Conservation (phyloP, 2,888 invertebrate species). For the Macropis europaea region DNA sequence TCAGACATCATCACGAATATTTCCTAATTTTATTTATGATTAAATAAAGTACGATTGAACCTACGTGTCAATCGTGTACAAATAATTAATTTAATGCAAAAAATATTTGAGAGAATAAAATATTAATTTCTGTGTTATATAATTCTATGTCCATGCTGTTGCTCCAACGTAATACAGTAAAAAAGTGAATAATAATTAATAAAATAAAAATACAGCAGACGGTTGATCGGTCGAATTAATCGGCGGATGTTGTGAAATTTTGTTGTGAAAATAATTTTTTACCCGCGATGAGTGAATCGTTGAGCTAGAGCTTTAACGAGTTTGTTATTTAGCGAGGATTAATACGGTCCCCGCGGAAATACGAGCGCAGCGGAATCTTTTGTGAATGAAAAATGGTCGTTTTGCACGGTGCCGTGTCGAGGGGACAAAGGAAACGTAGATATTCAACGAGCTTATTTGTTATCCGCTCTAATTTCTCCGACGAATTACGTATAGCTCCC, state of each 20-base stretch:
- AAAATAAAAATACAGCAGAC: no score
- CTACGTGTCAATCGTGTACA: no score
- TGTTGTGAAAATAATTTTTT: background rate
- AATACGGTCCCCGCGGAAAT: slow-evolving; percentile 17
- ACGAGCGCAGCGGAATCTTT: slow-evolving; percentile 2
- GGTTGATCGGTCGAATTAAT: background rate
- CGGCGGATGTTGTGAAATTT: background rate
- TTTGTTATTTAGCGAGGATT: slow-evolving; percentile 19
- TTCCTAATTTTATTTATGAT: no score
- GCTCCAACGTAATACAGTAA: no score
- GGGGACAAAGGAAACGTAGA: background rate
- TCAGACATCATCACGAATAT: no score
- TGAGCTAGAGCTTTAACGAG: background rate
- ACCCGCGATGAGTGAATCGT: background rate
- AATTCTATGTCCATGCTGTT: no score
- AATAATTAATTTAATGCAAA: no score
- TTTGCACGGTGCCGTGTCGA: slow-evolving; percentile 1
- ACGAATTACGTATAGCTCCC: background rate
- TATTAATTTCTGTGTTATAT: no score
- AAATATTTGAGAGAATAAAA: no score
- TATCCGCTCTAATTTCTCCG: background rate
- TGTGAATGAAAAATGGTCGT: slow-evolving; percentile 16
- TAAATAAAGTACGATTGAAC: no score
- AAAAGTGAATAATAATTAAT: no score
- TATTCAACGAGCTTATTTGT: slow-evolving; percentile 1